Evolutionary conservation across 2,888 invertebrate species (phyloP), one percentile per base, ranked within the genome.

Genomic region (Leucophenga montana): DNA sequence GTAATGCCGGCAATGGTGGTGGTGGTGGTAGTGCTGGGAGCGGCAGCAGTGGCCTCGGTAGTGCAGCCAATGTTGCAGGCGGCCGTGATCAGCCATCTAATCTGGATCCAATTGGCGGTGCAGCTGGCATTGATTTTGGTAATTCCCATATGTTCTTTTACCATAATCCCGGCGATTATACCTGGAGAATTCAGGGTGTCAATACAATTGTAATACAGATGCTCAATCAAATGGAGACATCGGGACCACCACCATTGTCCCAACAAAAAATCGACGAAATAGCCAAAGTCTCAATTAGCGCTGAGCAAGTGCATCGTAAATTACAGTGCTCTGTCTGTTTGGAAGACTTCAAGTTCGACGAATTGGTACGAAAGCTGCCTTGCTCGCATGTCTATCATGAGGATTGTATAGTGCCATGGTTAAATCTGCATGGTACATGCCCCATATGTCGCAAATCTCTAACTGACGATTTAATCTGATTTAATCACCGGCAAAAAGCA

Each of bases 241-340:
- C 93, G 64, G 95, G 95, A 54, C 97, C 98, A 3, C 97, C 98
- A 14, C 97, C 98, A 3, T 91, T 98, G 82, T 92, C 95, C 11
- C 92, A 93, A 85, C 95, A 96, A 62, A 94, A 94, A 85, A 96
- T 99, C 77, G 94, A 95, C 65, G 92, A 94, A 83, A 92, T 99
- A 83, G 96, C 97, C 69, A 92, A 92, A 69, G 82, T 95, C 66
- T 89, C 91, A 72, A 93, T 98, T 75, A 92, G 92, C 14, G 91
- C 93, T 79, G 92, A 93, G 77, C 96, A 97, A 89, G 94, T 95
- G 72, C 93, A 93, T 87, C 90, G 92, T 86, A 95, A 94, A 87
- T 90, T 95, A 31, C 95, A 98, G 80, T 99, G 98, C 89, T 96
- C 97, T 0, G 95, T 98, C 4, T 99, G 98, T 90, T 98, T 98